These are phyloP conservation scores for Drosophila paucipuncta DNA, from an alignment of 2,888 invertebrate species.

Conservation along the genomic window DNA sequence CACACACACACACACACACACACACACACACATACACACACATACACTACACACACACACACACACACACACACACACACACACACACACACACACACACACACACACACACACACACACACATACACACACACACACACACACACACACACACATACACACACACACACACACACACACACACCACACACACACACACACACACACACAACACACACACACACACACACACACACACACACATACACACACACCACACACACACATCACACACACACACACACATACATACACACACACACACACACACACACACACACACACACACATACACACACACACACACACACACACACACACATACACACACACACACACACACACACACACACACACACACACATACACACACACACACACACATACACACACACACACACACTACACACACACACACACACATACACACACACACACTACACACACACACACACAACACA, in stretches of 20 bases:
- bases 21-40: neutral
- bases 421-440: neutral
- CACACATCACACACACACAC: too few species aligned
- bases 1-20: too few species aligned
- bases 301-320: neutral
- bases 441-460: too few species aligned
- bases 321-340: too few species aligned
- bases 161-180: too few species aligned
- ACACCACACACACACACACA: neutral
- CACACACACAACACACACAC: too few species aligned
- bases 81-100: neutral
- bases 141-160: too few species aligned
- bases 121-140: neutral
- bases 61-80: neutral
- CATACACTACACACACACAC: neutral
- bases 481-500: too few species aligned
- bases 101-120: too few species aligned
- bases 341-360: neutral
- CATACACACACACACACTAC: neutral
- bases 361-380: neutral
- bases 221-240: neutral
- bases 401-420: constrained; percentile 1
- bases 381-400: too few species aligned
- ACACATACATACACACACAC: neutral
- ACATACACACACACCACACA: neutral